Base-by-base conservation (phyloP, 1,140 invertebrate species). In the Calliphora vicina region DNA sequence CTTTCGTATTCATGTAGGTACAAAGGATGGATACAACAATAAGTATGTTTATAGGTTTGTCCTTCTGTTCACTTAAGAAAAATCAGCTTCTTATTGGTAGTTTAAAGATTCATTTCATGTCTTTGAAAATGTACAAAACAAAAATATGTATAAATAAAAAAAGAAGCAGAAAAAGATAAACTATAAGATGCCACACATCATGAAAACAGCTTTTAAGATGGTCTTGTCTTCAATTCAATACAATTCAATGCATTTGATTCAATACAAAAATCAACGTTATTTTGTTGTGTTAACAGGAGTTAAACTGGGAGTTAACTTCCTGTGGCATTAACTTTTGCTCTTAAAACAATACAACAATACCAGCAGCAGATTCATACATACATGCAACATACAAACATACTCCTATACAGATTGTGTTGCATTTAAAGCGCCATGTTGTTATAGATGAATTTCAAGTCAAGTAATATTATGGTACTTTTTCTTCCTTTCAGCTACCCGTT, bases 101-200 rank as follows among this genome's bases (percentile, higher is more conserved):
- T 67, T 67, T 67, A 67, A 67, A 20, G 61, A 67, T 67, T 67
- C 61, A 67, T 67, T 67, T 67, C 61, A 67, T 67, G 61, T 67
- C n/a, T 67, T 67, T 25, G 45, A 50, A 50, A n/a, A 50, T 17
- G 17, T 50, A 20, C 20, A 10, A 67, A 23, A 20, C 61, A 6
- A 67, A 67, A 23, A 25, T 10, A 57, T 6, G 2, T 17, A 57
- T 2, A 57, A 57, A 6, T 17, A 57, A 17, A 57, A 15, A 13
- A 57, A 57, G 5, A 10, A 57, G 15, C 1, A 57, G 15, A 57
- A 57, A 35, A 35, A 1, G 35, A 35, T 35, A 35, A 35, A 35
- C 35, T 35, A 57, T n/a, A 67, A 67, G 61, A 67, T 67, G 61
- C 61, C 61, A 67, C 61, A 67, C 61, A 67, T 67, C 61, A 67